These are phyloP conservation scores for Selene dorsalis DNA, from an alignment of 2,797 vertebrate species.

Conservation along the genomic window DNA sequence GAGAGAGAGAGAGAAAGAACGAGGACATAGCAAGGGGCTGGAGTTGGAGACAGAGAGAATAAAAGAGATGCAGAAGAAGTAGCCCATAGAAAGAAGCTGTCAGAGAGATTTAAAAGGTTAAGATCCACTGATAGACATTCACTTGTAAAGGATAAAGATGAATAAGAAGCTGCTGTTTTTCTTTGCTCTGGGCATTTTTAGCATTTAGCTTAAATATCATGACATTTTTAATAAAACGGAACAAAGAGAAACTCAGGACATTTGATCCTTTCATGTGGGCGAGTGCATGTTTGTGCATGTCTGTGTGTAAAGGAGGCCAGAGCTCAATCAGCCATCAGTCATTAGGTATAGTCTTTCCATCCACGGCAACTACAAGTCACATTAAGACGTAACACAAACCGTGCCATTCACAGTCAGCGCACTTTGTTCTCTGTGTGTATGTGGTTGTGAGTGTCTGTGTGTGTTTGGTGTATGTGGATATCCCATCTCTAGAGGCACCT, in stretches of 20 bases:
- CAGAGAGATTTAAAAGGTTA: slow-evolving; percentile 1
- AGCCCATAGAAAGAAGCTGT: slow-evolving; percentile 1
- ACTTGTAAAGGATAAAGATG: slow-evolving; percentile 12
- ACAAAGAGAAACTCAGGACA: slow-evolving; percentile 37
- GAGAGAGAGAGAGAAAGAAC: slow-evolving; percentile 8
- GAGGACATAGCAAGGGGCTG: slow-evolving; percentile 30
- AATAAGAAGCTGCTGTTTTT: slow-evolving; percentile 30
- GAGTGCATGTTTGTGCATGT: slow-evolving; percentile 21
- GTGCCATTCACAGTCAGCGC: slow-evolving; percentile 8
- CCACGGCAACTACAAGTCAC: slow-evolving; percentile 22
- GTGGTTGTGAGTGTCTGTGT: slow-evolving; percentile 24
- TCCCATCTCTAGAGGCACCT: slow-evolving; percentile 38
- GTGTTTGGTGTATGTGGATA: slow-evolving; percentile 14
- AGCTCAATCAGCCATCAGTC: slow-evolving; percentile 37
- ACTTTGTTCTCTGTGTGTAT: slow-evolving; percentile 7
- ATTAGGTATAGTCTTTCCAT: slow-evolving; percentile 24
- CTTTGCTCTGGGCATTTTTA: slow-evolving; percentile 15
- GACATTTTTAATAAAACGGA: slow-evolving; percentile 49
- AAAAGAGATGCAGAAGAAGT: slow-evolving; percentile 10
- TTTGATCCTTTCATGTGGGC: slow-evolving; percentile 26
- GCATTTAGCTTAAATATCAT: slow-evolving; percentile 55
- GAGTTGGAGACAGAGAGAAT: slow-evolving; percentile 34
- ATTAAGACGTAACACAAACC: slow-evolving; percentile 45
- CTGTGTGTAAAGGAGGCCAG: slow-evolving; percentile 15
- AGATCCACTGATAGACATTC: slow-evolving; percentile 1